Conservation (phyloP, 2,888 invertebrate genomes). For the Leptopilina drosophilae region DNA sequence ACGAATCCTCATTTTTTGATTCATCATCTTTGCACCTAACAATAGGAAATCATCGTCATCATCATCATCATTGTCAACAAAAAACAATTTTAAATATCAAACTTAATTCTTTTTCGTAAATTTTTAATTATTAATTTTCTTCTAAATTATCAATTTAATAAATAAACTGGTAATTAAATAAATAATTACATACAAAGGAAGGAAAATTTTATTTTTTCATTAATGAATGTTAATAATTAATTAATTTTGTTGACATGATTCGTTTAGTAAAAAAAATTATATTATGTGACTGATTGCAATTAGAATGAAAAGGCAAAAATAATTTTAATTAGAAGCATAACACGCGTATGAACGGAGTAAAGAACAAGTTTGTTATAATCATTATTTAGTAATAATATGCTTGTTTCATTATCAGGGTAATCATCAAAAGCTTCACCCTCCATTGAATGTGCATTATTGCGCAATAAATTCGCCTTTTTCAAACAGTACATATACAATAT, state of each 20-base stretch:
- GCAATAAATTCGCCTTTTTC: slow-evolving; percentile 1
- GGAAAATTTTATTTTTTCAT: too few species aligned
- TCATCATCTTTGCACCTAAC: neutral
- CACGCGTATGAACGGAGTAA: neutral
- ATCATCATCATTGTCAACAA: neutral
- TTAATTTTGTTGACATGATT: neutral
- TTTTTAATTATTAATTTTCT: too few species aligned
- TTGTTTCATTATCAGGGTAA: slow-evolving; percentile 46
- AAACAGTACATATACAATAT: neutral
- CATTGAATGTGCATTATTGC: slow-evolving; percentile 14
- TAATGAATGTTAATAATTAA: neutral
- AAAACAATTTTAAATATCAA: neutral
- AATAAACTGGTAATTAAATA: too few species aligned
- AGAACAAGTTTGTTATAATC: slow-evolving; percentile 50
- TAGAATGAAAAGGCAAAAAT: neutral
- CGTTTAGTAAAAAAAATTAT: neutral
- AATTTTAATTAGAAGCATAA: slow-evolving; percentile 28
- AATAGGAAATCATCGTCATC: neutral
- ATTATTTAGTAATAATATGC: slow-evolving; percentile 47
- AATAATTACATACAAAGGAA: too few species aligned
- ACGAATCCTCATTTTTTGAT: slow-evolving; percentile 4
- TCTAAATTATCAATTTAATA: too few species aligned
- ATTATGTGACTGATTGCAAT: slow-evolving; percentile 18
- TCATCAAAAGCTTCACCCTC: slow-evolving; percentile 5
- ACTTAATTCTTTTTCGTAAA: too few species aligned